Base-by-base conservation (phyloP, 2,888 invertebrate genomes). In the Holacanthella duospinosa region DNA sequence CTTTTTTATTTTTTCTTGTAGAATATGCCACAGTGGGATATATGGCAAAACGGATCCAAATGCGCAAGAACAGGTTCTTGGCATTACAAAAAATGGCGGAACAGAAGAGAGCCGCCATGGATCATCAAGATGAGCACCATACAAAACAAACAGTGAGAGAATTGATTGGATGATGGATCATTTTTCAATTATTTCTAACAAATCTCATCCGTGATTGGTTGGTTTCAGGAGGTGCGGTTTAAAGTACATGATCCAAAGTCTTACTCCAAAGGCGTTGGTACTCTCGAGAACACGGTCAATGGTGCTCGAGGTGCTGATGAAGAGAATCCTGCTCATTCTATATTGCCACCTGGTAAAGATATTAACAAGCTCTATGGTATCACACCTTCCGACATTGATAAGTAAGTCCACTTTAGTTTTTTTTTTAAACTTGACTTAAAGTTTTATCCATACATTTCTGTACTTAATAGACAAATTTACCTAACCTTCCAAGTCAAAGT, bases 11-110 rank as follows among this genome's bases (percentile, higher is more conserved):
- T 24, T 58, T 58, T 43, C 6, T 36, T 48, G 72, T 85, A 93
- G 96, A 96, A 83, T 96, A 95, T 80, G 95, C 96, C 71, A 91
- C 94, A 71, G 96, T 96, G 74, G 94, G 94, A 73, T 96, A 96
- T 81, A 91, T 95, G 89, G 93, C 93, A 74, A 95, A 94, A 82
- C 84, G 93, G 80, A 91, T 94, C 80, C 93, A 93, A 79, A 93
- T 94, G 91, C 84, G 93, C 77, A 92, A 93, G 82, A 92, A 90
- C 79, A 85, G 92, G 77, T 90, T 91, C 80, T 82, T 88, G 78
- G 88, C 89, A 66, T 87, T 90, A 75, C 91, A 92, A 78, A 93
- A 93, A 81, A 88, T 93, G 78, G 90, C 90, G 71, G 89, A 91
- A 75, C 89, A 92, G 80, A 91, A 92, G 82, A 91, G 91, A 80